Evolutionary conservation across 2,113 vertebrate genomes (phyloP).

Genomic region (Pionites leucogaster): DNA sequence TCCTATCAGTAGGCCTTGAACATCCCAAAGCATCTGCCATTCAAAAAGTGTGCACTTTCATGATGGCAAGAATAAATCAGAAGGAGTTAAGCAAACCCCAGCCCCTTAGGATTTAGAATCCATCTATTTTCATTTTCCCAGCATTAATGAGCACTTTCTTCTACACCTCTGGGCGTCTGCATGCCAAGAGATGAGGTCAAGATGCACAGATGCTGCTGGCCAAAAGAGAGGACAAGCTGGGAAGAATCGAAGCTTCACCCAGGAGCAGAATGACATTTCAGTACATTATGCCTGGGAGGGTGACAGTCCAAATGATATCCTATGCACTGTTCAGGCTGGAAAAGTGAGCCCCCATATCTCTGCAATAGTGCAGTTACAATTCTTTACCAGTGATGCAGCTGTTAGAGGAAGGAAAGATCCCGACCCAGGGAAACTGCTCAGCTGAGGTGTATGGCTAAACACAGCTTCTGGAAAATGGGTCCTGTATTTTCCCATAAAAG

Average conservation of each 20-base stretch:
- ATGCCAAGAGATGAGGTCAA: conserved; percentile 1
- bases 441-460: background rate
- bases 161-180: background rate
- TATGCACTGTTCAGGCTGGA: background rate
- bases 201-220: background rate
- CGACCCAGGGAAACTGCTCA: background rate
- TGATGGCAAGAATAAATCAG: background rate
- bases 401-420: background rate
- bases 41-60: background rate
- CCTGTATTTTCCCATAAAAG: background rate
- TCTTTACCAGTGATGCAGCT: background rate
- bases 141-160: background rate
- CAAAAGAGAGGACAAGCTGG: background rate
- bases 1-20: background rate
- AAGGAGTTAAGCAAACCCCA: background rate
- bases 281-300: background rate
- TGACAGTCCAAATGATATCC: conserved; percentile 16
- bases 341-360: background rate
- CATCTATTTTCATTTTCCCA: background rate
- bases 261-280: conserved; percentile 19
- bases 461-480: background rate
- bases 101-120: background rate
- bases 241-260: conserved; percentile 3
- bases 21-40: background rate
- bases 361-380: background rate